Base-by-base conservation (phyloP, 2,797 vertebrate genomes). In the Rhincodon typus region DNA sequence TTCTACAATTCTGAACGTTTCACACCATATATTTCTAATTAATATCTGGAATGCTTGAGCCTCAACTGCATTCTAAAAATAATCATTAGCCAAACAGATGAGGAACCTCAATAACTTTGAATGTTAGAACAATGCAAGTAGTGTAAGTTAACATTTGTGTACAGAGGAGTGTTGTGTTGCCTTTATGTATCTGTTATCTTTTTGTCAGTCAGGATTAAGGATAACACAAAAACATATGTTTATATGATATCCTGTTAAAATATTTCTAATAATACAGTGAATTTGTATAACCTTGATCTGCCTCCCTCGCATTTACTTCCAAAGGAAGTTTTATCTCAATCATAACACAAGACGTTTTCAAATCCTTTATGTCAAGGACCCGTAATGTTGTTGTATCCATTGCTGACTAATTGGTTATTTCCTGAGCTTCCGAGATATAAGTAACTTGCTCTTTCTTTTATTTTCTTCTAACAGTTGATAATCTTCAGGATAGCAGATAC, bases 251-350 rank as follows among this genome's bases (percentile, higher is more conserved):
- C 94, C 94, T 95, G 94, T 95, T n/a, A 34, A 95, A 53, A 23
- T 77, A 53, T 50, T 77, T 95, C 50, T 50, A 95, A 95, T 95
- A 77, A 53, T 95, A 74, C 94, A 53, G 72, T 77, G 4, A 50
- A 95, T 95, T 77, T 95, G 94, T 95, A 77, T 77, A 95, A 95
- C 94, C 94, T 95, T 95, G 94, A 77, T 95, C 70, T 77, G 27
- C 42, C 53, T 95, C 70, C 42, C 94, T 8, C 94, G 77, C 94
- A 77, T 77, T n/a, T 23, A 53, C 69, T 95, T 95, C 72, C 94
- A 95, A 74, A 95, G 70, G 94, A 95, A 95, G 72, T 77, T 74
- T 72, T 77, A 72, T 95, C 94, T 74, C 50, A 95, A 50, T 50
- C 94, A 95, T 50, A 95, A 95, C 46, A 74, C 25, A 57, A 95